These are phyloP conservation scores for Trididemnum clinides DNA, from an alignment of 23 tunicate genomes.

Conservation along the genomic window DNA sequence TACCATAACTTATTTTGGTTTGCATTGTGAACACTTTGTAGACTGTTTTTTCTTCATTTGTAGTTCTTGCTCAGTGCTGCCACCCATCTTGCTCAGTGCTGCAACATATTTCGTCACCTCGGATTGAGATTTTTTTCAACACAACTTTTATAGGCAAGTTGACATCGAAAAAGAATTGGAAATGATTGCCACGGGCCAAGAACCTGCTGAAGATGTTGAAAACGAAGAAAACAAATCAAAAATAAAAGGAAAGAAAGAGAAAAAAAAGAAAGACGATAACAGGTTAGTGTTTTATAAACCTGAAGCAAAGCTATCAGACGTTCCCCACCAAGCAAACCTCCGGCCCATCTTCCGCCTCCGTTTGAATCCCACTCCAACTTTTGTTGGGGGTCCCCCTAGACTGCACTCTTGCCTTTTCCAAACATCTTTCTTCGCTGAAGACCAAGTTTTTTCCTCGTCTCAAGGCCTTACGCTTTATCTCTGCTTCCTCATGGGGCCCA, in stretches of 20 bases:
- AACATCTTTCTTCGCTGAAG: too few species aligned
- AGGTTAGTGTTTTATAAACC: too few species aligned
- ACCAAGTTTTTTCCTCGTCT: too few species aligned
- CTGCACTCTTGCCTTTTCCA: too few species aligned
- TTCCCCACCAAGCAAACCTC: too few species aligned
- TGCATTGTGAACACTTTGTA: not conserved
- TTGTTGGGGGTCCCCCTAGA: too few species aligned
- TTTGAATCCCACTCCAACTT: too few species aligned
- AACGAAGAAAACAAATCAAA: slow-evolving; percentile 45
- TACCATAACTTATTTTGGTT: too few species aligned
- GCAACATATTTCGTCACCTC: not conserved
- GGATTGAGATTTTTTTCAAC: not conserved
- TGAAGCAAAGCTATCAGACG: too few species aligned
- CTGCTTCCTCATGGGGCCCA: too few species aligned
- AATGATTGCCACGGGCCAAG: slow-evolving; percentile 28
- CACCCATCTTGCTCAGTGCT: not conserved
- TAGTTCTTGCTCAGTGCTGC: not conserved
- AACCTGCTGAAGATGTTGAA: slow-evolving; percentile 16
- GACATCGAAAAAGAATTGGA: slow-evolving; percentile 48
- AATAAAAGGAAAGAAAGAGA: slow-evolving; percentile 59
- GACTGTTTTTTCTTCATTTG: not conserved
- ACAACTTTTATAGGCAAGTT: slow-evolving; percentile 26
- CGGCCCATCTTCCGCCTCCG: too few species aligned
- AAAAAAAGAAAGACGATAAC: not conserved
- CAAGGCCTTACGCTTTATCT: too few species aligned